Base-by-base conservation (phyloP, 2,888 invertebrate species). In the Nomada ferruginata region DNA sequence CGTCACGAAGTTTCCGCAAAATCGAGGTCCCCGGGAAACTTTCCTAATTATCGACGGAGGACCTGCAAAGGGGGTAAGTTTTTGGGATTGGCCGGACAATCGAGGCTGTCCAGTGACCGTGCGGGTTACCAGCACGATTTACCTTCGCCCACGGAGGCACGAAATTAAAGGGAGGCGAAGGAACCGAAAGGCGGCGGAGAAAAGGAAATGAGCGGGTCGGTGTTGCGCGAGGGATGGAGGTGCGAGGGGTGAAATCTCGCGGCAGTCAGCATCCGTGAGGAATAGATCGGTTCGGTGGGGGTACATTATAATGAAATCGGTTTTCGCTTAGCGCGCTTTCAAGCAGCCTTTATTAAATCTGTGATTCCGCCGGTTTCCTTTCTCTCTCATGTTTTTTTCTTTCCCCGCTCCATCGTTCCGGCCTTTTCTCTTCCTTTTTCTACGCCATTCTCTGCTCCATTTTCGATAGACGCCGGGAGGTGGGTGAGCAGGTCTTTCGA, bases 301-400 rank as follows among this genome's bases (percentile, higher is more conserved):
- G 80, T 65, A 79, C 85, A 88, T 89, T 89, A 90, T 91, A 91
- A 92, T 92, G 91, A 91, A 92, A 92, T 92, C 89, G 92, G 90
- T 91, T 92, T 91, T 92, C 92, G 90, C 91, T 92, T 92, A 92
- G 91, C 89, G 87, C 82, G 83, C 84, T 90, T 87, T 87, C 87
- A 80, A 87, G 85, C 82, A 86, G 89, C 89, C 89, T 91, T 91
- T 90, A 91, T 91, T 91, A 91, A 91, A 91, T 90, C 89, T 90
- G 87, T 83, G 89, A 89, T 90, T 89, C 84, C 83, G 84, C 74
- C 83, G 77, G 82, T 81, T 80, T 75, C 74, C 83, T 83, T 74
- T 61, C 64, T 61, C 59, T 63, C 72, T 61, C 79, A 36, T n/a
- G 69, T 75, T 82, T 69, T 59, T 68, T 57, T 60, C 20, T 36